Evolutionary conservation across 2,797 vertebrate genomes (phyloP), one percentile per base, ranked within the genome.

Genomic region (Sylvia borin): DNA sequence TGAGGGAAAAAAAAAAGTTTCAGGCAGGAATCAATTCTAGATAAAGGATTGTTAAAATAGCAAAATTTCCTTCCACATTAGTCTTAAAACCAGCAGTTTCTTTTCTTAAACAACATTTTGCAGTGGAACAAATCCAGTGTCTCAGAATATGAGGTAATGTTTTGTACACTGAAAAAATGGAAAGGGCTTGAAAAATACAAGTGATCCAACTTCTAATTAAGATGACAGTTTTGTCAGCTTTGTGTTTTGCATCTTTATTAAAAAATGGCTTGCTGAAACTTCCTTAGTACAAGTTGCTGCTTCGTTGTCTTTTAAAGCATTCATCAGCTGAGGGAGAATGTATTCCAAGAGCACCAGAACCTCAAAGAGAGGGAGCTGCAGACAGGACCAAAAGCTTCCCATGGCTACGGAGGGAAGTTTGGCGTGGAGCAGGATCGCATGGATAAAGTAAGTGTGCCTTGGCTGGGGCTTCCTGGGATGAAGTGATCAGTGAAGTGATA

Each of bases 371-470:
- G 98, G 91, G 99, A 99, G 93, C 92, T 98, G 78, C 98, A 99
- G 8, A 96, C 88, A 2, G 99, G 99, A 95, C 99, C 99, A 25
- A 99, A 98, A 85, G 99, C 99, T 55, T 99, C 99, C 1, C 99
- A 98, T 6, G 99, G 99, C 51, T 99, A 99, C 0, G 99, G 99
- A 18, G 99, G 99, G 2, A 99, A 98, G 60, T 99, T 99, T 20
- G 99, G 99, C 0, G 98, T 99, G 32, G 99, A 99, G 89, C 98
- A 99, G 80, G 99, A 99, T 84, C 98, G 99, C 24, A 99, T 99
- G 99, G 99, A 99, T 97, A 99, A 98, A 97, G 99, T 99, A 71
- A 97, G 97, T 88, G 20, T 10, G 4, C 10, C 2, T 26, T 12
- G 57, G 9, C 1, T 5, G 53, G 47, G 73, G 17, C 4, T 48